Percentiles rank a stretch among this genome's conserved stretches.
Conservation (phyloP, 1,140 invertebrate genomes). For the Stegodyphus mimosarum region DNA sequence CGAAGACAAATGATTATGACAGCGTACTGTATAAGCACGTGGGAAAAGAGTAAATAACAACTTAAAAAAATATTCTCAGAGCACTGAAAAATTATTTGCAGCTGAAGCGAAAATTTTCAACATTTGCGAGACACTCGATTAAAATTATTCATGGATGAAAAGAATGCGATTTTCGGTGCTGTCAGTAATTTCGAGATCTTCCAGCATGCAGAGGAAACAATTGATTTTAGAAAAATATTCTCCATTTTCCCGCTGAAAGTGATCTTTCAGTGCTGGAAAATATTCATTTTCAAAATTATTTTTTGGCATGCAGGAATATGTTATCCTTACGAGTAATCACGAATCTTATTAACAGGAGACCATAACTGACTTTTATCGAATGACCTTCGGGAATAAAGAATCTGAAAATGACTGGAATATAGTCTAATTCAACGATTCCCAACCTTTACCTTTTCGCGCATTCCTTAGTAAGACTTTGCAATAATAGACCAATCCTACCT, state of each 20-base stretch:
- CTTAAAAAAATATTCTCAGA: not conserved
- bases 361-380: too few relatives aligned
- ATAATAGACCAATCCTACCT: too few relatives aligned
- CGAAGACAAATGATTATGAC: constrained; percentile 29
- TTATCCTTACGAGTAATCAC: too few relatives aligned
- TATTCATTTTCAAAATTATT: too few relatives aligned
- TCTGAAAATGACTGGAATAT: too few relatives aligned
- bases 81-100: not conserved
- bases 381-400: too few relatives aligned
- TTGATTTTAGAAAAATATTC: constrained; percentile 15
- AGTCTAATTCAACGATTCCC: too few relatives aligned
- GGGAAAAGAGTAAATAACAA: not conserved
- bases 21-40: constrained; percentile 9
- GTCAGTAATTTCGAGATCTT: constrained; percentile 24
- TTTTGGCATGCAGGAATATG: too few relatives aligned
- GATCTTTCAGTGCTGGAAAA: too few relatives aligned
- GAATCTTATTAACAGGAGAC: too few relatives aligned
- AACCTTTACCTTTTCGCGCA: too few relatives aligned
- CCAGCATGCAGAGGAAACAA: not conserved
- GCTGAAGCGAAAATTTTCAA: constrained; percentile 4
- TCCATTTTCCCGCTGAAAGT: constrained; percentile 18
- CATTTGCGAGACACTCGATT: constrained; percentile 27
- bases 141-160: constrained; percentile 49
- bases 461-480: too few relatives aligned
- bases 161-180: constrained; percentile 24